Conservation (phyloP, 2,113 vertebrate species). For the Vicugna pacos region DNA sequence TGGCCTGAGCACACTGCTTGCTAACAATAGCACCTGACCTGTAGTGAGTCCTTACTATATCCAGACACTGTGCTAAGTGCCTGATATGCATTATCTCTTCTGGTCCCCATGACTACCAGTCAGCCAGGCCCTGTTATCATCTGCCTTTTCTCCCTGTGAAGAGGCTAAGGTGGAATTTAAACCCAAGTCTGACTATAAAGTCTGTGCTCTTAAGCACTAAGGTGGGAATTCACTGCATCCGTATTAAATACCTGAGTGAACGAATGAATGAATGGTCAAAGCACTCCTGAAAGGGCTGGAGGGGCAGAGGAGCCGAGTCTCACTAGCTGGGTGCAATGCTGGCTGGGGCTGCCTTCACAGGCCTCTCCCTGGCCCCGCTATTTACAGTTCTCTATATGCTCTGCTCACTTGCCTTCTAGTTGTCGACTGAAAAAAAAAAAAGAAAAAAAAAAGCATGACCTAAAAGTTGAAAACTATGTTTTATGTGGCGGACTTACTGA, state of each 20-base stretch:
- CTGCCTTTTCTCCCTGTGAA: background rate
- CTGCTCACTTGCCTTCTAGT: background rate
- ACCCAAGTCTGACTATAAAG: background rate
- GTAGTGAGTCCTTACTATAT: background rate
- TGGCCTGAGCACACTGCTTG: background rate
- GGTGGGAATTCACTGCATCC: background rate
- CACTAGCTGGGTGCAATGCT: background rate
- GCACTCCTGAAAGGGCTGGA: background rate
- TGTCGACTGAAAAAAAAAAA: no score
- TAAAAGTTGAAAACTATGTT: no score
- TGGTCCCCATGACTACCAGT: background rate
- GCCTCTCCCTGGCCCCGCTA: background rate
- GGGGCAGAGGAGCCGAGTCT: background rate
- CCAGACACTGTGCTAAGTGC: background rate
- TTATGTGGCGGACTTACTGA: no score
- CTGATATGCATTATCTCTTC: background rate
- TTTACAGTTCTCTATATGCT: background rate
- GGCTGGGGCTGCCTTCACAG: background rate
- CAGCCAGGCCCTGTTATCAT: background rate
- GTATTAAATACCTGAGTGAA: background rate
- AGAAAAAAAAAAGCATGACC: no score
- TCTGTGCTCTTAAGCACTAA: background rate
- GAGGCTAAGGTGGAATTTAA: conserved; percentile 26
- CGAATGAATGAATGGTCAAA: conserved; percentile 14
- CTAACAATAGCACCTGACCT: conserved; percentile 24